These are phyloP conservation scores for Columba guinea DNA, from an alignment of 2,797 vertebrate genomes.

Conservation along the genomic window DNA sequence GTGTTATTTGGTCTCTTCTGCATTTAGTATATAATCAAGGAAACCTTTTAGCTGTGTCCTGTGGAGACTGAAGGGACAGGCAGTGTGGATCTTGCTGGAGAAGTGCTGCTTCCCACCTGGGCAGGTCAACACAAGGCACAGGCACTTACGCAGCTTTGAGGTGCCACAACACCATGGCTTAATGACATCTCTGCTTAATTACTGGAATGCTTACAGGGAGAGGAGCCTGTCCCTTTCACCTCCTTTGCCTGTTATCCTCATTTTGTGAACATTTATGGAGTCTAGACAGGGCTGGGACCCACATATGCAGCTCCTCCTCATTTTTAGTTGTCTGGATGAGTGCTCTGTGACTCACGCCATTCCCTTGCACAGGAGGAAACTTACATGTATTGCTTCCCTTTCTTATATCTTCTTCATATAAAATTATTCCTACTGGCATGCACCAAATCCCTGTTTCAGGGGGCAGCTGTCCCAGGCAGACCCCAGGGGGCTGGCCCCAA, in stretches of 20 bases:
- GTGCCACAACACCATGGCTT: not conserved
- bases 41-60: not conserved
- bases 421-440: not conserved
- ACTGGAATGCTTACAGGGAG: not conserved
- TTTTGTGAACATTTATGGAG: not conserved
- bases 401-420: not conserved
- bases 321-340: not conserved
- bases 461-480: not conserved
- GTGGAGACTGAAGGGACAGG: not conserved
- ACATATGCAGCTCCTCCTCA: not conserved
- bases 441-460: not conserved
- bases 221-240: not conserved
- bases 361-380: not conserved
- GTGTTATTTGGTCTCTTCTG: not conserved
- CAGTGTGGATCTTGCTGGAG: rapidly evolving
- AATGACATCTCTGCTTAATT: not conserved
- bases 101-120: not conserved
- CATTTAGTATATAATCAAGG: not conserved
- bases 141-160: not conserved
- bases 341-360: not conserved
- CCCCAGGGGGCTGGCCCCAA: not conserved
- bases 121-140: not conserved
- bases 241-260: not conserved
- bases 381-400: not conserved
- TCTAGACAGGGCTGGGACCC: not conserved